Evolutionary conservation across 2,797 vertebrate species (phyloP).

Genomic region (Eupleurogrammus muticus): DNA sequence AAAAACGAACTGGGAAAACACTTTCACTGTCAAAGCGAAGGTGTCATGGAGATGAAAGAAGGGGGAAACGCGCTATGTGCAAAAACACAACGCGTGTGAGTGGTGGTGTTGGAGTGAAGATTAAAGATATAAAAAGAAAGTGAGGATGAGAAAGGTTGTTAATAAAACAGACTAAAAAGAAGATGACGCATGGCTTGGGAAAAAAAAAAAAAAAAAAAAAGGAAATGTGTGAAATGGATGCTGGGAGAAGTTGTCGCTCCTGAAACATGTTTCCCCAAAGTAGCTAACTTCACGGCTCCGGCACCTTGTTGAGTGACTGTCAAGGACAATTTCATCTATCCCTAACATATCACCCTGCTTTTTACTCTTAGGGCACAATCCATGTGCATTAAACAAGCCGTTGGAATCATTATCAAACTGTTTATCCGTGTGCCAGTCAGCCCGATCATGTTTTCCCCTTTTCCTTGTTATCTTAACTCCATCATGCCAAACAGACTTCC

Average conservation of each 20-base stretch:
- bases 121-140: slow-evolving; percentile 49
- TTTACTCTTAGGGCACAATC: neutral
- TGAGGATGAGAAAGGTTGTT: slow-evolving; percentile 29
- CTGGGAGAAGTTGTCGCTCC: neutral
- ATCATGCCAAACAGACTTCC: slow-evolving; percentile 49
- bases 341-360: slow-evolving; percentile 27
- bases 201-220: neutral
- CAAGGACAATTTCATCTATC: slow-evolving; percentile 60
- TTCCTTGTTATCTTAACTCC: slow-evolving; percentile 43
- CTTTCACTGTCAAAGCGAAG: slow-evolving; percentile 44
- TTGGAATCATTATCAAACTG: slow-evolving; percentile 44
- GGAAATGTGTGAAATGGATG: slow-evolving; percentile 16
- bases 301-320: slow-evolving; percentile 55
- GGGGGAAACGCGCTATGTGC: slow-evolving; percentile 5
- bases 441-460: slow-evolving; percentile 29
- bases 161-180: slow-evolving; percentile 22
- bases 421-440: slow-evolving; percentile 39
- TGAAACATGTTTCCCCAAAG: slow-evolving; percentile 2
- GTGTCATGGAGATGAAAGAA: neutral
- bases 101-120: slow-evolving; percentile 49
- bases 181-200: neutral
- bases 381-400: slow-evolving; percentile 38
- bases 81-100: slow-evolving; percentile 40
- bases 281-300: slow-evolving; percentile 18
- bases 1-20: slow-evolving; percentile 44